Evolutionary conservation across 2,888 invertebrate species (phyloP), one percentile per base, ranked within the genome.

Genomic region (Macaria notata): DNA sequence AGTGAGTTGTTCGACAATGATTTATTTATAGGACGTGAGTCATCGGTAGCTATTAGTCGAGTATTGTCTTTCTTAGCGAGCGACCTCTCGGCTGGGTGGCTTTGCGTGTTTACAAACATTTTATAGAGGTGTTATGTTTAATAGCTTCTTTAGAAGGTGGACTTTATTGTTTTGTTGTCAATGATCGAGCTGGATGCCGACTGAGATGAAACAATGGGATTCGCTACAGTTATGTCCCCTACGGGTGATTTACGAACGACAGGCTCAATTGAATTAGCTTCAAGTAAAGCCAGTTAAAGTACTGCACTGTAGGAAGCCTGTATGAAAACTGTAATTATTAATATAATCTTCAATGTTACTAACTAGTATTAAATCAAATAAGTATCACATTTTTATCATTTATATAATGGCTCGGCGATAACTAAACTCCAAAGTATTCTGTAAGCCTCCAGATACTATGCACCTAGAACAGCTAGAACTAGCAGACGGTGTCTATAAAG

Each of bases 81-180:
- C 69, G 68, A 67, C 72, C 72, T 76, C 91, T 48, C 90, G 83
- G 90, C 81, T 86, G 89, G 90, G 85, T 64, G 65, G 83, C 84
- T 86, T 86, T 86, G 78, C 81, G 73, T 91, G 91, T 91, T 90
- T 90, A 89, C 90, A 88, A 91, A 91, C 88, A 91, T 81, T 90
- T 90, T 88, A 89, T 89, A 83, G 85, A 89, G 84, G 84, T 88
- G 84, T 85, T 88, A 77, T 85, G 70, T 84, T 83, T 84, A 84
- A 90, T 84, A 81, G 83, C 89, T 90, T 73, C 89, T 89, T 85
- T 90, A 75, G 86, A 81, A 86, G 87, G 81, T 80, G 66, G 68
- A 71, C 66, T 73, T 78, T 76, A 79, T 83, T 88, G 83, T 86
- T 75, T 63, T 65, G 66, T 68, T 78, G 76, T 84, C 84, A 85